Conservation (phyloP, 2,797 vertebrate species). For the Cynodonichthys magdalenae region DNA sequence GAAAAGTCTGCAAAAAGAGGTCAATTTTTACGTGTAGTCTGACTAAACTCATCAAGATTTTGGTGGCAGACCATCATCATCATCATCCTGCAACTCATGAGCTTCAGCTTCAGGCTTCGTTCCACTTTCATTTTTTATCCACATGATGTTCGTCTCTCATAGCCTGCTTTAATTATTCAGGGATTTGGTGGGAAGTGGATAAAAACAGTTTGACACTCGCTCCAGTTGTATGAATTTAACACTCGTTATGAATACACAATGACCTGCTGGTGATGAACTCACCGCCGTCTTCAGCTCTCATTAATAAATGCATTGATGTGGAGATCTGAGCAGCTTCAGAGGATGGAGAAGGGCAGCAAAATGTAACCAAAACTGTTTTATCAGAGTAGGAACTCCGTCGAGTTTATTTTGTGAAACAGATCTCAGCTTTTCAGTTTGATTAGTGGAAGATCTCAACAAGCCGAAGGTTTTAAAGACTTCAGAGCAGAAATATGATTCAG, state of each 20-base stretch:
- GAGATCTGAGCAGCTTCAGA: constrained; percentile 4
- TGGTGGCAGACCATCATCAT: too few relatives aligned
- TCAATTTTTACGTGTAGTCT: too few relatives aligned
- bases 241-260: constrained; percentile 31
- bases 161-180: constrained; percentile 44
- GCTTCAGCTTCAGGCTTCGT: neutral
- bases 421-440: too few relatives aligned
- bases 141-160: constrained; percentile 7
- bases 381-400: too few relatives aligned
- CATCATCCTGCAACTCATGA: neutral
- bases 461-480: too few relatives aligned
- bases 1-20: too few relatives aligned
- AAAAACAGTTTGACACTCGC: constrained; percentile 18
- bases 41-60: too few relatives aligned
- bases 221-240: constrained; percentile 26
- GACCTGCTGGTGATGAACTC: constrained; percentile 24
- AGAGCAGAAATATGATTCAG: constrained; percentile 2
- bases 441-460: too few relatives aligned
- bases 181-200: constrained; percentile 20
- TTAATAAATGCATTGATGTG: constrained; percentile 51
- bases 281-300: constrained; percentile 16
- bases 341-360: neutral
- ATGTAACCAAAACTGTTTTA: neutral
- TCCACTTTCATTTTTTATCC: neutral
- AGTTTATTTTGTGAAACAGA: too few relatives aligned